Conservation (phyloP, 2,113 vertebrate genomes). For the Leptobrachium leishanense region DNA sequence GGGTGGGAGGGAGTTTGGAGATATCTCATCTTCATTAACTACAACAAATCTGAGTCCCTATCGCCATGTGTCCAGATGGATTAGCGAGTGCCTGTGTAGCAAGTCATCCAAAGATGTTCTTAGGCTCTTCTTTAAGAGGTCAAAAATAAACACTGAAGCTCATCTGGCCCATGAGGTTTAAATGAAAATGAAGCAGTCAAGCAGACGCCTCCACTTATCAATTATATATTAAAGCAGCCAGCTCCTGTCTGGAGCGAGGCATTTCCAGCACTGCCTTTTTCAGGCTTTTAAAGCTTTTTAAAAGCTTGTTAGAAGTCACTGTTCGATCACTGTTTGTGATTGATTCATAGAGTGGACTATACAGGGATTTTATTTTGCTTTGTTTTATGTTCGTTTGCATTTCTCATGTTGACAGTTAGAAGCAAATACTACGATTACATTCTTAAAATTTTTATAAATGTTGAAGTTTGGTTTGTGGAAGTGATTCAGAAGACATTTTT, state of each 20-base stretch:
- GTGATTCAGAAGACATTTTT: no score
- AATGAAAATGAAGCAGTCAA: conserved; percentile 34
- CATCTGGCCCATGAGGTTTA: conserved; percentile 41
- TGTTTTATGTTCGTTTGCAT: no score
- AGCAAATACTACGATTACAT: no score
- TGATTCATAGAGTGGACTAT: no score
- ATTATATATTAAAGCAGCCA: conserved; percentile 36
- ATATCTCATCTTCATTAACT: conserved; percentile 45
- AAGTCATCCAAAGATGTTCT: conserved; percentile 41
- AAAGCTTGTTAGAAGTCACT: neutral
- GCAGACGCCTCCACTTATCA: conserved; percentile 26
- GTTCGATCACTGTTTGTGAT: no score
- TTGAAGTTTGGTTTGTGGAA: no score
- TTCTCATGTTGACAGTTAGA: no score
- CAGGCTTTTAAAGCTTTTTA: neutral
- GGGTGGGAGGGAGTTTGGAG: conserved; percentile 41
- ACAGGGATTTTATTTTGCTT: no score
- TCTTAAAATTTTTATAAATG: no score
- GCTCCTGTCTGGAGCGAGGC: neutral
- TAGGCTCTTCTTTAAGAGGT: conserved; percentile 36
- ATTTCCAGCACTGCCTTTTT: conserved; percentile 8
- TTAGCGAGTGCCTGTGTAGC: conserved; percentile 47
- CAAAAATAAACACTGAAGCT: conserved; percentile 26
- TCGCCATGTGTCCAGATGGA: conserved; percentile 50
- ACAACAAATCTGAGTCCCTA: conserved; percentile 52